Conservation (phyloP, 2,888 invertebrate species). For the Dryadula phaetusa region DNA sequence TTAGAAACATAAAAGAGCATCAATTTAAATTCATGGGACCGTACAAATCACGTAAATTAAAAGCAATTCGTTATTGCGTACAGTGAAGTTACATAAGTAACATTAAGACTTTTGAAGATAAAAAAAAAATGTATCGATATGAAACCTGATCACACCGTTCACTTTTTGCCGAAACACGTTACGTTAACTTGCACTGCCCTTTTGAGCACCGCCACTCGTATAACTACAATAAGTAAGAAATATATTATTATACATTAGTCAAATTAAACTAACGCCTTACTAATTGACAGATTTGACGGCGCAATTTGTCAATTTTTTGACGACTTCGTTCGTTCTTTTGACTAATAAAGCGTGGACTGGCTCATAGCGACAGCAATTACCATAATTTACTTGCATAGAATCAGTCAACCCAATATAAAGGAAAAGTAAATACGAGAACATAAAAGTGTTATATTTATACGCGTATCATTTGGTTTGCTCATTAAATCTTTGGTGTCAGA, state of each 20-base stretch:
- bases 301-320: conserved; percentile 27
- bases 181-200: not conserved
- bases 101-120: conserved; percentile 22
- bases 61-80: conserved; percentile 30
- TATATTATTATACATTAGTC: conserved; percentile 3
- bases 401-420: conserved; percentile 18
- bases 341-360: not conserved
- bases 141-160: not conserved
- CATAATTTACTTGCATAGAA: conserved; percentile 25
- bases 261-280: not conserved
- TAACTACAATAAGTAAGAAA: conserved; percentile 2
- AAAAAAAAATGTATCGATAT: not conserved
- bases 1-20: conserved; percentile 10
- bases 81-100: conserved; percentile 30
- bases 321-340: conserved; percentile 12
- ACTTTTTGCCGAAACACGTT: conserved; percentile 2
- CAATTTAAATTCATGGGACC: conserved; percentile 16
- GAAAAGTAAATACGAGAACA: conserved; percentile 24
- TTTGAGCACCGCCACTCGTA: not conserved
- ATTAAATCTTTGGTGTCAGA: conserved; percentile 28
- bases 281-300: conserved; percentile 33
- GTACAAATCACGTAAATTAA: conserved; percentile 26
- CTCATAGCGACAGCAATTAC: conserved; percentile 15
- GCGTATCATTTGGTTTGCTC: conserved; percentile 21
- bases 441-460: conserved; percentile 23